Evolutionary conservation across 2,888 invertebrate species (phyloP).

Genomic region (Psylliodes chrysocephalus): DNA sequence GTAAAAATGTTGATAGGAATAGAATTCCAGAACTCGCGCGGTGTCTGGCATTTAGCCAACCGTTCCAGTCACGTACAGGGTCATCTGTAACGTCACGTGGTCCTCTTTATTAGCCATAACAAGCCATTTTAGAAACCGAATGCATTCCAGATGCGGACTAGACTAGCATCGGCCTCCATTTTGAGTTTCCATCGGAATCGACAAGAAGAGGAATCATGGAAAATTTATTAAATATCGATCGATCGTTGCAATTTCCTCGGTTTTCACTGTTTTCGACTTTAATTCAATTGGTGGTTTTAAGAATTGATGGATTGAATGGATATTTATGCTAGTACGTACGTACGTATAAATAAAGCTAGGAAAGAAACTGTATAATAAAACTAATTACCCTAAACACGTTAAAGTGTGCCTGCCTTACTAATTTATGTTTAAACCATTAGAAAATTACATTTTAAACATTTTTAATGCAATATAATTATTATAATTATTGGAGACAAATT

Average conservation of each 20-base stretch:
- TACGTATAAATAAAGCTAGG: too few relatives aligned
- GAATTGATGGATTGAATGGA: background rate
- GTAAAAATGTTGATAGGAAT: conserved; percentile 12
- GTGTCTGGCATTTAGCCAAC: conserved; percentile 51
- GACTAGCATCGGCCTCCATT: conserved; percentile 46
- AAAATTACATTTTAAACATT: too few relatives aligned
- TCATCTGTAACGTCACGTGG: conserved; percentile 57
- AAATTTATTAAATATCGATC: conserved; percentile 48
- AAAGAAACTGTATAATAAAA: too few relatives aligned
- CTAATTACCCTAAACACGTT: too few relatives aligned
- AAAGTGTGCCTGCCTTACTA: too few relatives aligned
- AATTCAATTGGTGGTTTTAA: background rate
- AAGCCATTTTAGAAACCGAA: conserved; percentile 54
- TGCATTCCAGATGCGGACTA: conserved; percentile 55
- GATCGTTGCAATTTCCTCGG: conserved; percentile 42
- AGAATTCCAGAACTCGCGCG: conserved; percentile 43
- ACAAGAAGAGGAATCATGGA: conserved; percentile 46
- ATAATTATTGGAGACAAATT: too few relatives aligned
- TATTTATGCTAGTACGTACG: too few relatives aligned
- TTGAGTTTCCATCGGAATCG: conserved; percentile 36
- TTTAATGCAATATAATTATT: too few relatives aligned
- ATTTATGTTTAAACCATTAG: too few relatives aligned
- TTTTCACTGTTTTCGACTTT: conserved; percentile 36
- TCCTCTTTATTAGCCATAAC: conserved; percentile 60
- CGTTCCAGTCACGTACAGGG: conserved; percentile 54